These are phyloP conservation scores for Montipora capitata DNA, from an alignment of 92 coral and sea anemone species.

Conservation along the genomic window DNA sequence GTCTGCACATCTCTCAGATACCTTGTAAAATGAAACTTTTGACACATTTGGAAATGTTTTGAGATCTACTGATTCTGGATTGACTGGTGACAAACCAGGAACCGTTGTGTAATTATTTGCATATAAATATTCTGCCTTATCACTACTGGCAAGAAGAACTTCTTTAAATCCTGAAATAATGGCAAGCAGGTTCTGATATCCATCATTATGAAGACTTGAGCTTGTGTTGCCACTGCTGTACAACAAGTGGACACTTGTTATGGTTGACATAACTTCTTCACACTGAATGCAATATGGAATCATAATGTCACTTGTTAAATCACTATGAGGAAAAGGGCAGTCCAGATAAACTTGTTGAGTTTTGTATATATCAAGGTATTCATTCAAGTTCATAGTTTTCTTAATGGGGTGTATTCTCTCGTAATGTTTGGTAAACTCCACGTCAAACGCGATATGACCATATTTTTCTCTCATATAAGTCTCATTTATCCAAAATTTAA, in stretches of 20 bases:
- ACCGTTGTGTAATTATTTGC: conserved; percentile 77
- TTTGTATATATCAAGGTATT: conserved; percentile 87
- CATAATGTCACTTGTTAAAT: conserved; percentile 83
- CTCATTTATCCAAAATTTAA: conserved; percentile 88
- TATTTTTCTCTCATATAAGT: conserved; percentile 86
- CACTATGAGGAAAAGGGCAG: conserved; percentile 92
- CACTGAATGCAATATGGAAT: conserved; percentile 95
- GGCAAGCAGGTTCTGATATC: conserved; percentile 90
- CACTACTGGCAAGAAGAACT: conserved; percentile 82
- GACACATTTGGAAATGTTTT: conserved; percentile 82
- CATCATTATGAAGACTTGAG: conserved; percentile 93
- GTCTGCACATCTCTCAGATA: background rate
- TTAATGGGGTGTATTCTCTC: conserved; percentile 89
- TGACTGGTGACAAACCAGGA: conserved; percentile 90
- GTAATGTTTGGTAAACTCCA: conserved; percentile 89
- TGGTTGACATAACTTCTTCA: conserved; percentile 77
- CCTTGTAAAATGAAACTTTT: conserved; percentile 94
- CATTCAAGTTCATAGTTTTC: conserved; percentile 87
- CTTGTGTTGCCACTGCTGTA: conserved; percentile 96
- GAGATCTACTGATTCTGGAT: conserved; percentile 97
- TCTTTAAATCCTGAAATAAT: conserved; percentile 92
- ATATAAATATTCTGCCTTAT: conserved; percentile 69
- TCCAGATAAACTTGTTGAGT: conserved; percentile 89
- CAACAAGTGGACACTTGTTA: conserved; percentile 84
- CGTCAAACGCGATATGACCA: conserved; percentile 89